These are phyloP conservation scores for Pissodes strobi DNA, from an alignment of 1,140 invertebrate genomes.

Conservation along the genomic window DNA sequence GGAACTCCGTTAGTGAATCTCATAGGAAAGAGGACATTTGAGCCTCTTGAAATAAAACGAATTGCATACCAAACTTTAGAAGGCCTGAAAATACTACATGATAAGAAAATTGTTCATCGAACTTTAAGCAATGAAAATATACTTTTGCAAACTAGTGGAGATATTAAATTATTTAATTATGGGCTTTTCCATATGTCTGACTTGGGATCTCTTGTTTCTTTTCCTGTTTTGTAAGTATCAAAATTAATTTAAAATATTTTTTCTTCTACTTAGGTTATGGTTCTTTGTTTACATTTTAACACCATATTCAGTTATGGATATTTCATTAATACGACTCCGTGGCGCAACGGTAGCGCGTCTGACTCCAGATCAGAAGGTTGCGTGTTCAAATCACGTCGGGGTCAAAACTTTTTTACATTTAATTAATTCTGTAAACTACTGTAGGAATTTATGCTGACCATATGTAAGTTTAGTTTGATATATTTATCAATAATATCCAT, in stretches of 20 bases:
- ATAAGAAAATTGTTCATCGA: slow-evolving; percentile 74
- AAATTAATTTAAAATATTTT: background rate
- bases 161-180: slow-evolving; percentile 89
- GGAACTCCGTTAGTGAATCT: slow-evolving; percentile 64
- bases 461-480: too few species aligned
- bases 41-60: slow-evolving; percentile 61
- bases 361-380: slow-evolving; percentile 99
- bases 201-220: slow-evolving; percentile 80
- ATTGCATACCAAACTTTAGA: slow-evolving; percentile 72
- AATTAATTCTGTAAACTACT: too few species aligned
- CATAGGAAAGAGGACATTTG: slow-evolving; percentile 54
- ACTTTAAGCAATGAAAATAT: slow-evolving; percentile 85
- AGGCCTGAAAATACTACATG: slow-evolving; percentile 76
- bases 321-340: slow-evolving; percentile 73
- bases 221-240: slow-evolving; percentile 83
- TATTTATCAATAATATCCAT: too few species aligned
- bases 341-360: slow-evolving; percentile 98
- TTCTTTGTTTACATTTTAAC: background rate
- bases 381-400: slow-evolving; percentile 98
- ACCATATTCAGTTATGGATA: background rate
- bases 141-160: slow-evolving; percentile 70
- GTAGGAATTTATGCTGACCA: too few species aligned
- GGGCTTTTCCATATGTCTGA: slow-evolving; percentile 92
- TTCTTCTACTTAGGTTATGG: slow-evolving; percentile 10
- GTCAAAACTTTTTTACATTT: slow-evolving; percentile 64